These are phyloP conservation scores for Mesocricetus auratus DNA, from an alignment of 2,113 vertebrate species.

Conservation along the genomic window DNA sequence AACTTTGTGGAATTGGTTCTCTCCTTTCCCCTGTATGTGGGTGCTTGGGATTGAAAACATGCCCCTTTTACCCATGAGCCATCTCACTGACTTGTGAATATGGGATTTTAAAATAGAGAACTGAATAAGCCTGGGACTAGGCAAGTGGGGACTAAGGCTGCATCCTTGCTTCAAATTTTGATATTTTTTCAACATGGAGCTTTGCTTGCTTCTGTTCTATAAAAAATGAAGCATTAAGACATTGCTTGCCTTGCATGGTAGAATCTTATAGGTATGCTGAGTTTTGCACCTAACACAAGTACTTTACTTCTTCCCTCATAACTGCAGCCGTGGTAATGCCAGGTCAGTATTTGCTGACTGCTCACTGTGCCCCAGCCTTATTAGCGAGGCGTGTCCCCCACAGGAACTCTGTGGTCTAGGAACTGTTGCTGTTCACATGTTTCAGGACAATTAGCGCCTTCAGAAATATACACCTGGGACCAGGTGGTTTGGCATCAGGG, in stretches of 20 bases:
- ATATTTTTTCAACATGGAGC: not conserved
- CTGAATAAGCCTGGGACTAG: fast-evolving
- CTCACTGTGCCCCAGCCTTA: not conserved
- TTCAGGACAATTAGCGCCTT: not conserved
- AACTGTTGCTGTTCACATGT: not conserved
- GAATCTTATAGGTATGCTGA: not conserved
- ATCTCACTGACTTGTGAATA: not conserved
- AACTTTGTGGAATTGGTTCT: not conserved
- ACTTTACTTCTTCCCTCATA: not conserved
- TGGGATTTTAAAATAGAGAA: not conserved
- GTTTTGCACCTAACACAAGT: not conserved
- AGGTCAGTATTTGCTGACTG: not conserved
- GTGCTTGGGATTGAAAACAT: not conserved
- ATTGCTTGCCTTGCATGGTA: not conserved
- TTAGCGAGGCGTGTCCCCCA: not conserved
- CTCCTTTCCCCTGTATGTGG: not conserved
- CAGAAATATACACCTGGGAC: not conserved
- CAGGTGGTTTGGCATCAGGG: not conserved
- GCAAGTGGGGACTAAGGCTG: not conserved
- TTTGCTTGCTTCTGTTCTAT: not conserved
- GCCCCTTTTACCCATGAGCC: too few relatives aligned
- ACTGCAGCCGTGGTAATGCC: not conserved
- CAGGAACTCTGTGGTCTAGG: too few relatives aligned
- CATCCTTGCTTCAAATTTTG: not conserved
- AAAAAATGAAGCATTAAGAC: not conserved